These are phyloP conservation scores for Portevinia maculata DNA, from an alignment of 2,888 invertebrate genomes.

Conservation along the genomic window DNA sequence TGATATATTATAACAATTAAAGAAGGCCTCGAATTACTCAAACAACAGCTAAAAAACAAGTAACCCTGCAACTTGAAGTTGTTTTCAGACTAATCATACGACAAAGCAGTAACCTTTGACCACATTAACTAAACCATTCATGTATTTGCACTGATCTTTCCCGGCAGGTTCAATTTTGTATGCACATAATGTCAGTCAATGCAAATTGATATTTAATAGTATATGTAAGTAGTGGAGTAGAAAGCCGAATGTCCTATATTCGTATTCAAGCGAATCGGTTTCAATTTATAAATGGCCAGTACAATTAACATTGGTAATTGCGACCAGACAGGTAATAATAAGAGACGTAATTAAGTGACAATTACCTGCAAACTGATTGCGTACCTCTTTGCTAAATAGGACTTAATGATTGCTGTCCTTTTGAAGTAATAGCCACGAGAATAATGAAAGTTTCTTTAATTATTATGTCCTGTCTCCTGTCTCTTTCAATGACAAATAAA, in stretches of 20 bases:
- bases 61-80: conserved; percentile 15
- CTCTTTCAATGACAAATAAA: neutral
- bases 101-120: conserved; percentile 56
- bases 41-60: conserved; percentile 29
- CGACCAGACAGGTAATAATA: conserved; percentile 80
- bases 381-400: conserved; percentile 34
- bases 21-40: conserved; percentile 40
- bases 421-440: neutral
- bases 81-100: conserved; percentile 32
- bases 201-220: conserved; percentile 56
- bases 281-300: conserved; percentile 39
- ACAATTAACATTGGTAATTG: conserved; percentile 78
- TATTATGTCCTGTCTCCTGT: neutral
- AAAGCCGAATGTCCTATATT: conserved; percentile 56
- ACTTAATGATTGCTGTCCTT: conserved; percentile 12
- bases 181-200: conserved; percentile 59
- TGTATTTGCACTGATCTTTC: conserved; percentile 51
- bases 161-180: conserved; percentile 58
- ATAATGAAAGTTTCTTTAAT: neutral
- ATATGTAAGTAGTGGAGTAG: conserved; percentile 13
- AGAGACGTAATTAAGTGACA: conserved; percentile 80
- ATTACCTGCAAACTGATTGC: conserved; percentile 75
- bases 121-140: conserved; percentile 49
- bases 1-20: conserved; percentile 4
- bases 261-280: conserved; percentile 39